Conservation (phyloP, 2,797 vertebrate genomes). For the Arnoldichthys spilopterus region DNA sequence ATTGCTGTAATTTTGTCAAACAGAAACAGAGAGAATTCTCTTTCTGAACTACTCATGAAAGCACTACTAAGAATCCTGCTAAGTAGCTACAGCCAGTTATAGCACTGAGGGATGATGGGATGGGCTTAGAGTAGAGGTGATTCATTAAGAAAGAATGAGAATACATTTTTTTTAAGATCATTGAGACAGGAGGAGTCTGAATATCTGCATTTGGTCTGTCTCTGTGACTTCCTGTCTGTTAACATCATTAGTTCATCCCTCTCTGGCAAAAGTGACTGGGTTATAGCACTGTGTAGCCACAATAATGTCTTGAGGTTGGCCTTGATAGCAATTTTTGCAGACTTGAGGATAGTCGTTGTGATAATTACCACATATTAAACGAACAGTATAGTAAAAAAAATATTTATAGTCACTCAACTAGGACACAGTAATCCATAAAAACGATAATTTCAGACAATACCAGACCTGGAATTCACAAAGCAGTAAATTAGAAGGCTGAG, state of each 20-base stretch:
- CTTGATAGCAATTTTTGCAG: background rate
- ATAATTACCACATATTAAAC: background rate
- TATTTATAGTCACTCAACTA: too few species aligned
- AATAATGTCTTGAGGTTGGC: background rate
- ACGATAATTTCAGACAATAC: too few species aligned
- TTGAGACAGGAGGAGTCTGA: slow-evolving; percentile 16
- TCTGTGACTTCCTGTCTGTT: slow-evolving; percentile 54
- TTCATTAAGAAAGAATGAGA: slow-evolving; percentile 21
- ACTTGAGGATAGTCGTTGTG: background rate
- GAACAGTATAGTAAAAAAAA: too few species aligned
- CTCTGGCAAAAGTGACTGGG: slow-evolving; percentile 15
- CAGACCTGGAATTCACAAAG: too few species aligned
- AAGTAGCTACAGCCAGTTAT: background rate
- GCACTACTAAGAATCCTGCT: background rate
- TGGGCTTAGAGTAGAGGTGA: slow-evolving; percentile 16
- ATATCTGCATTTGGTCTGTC: slow-evolving; percentile 37
- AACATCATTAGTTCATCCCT: slow-evolving; percentile 48
- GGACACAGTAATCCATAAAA: too few species aligned
- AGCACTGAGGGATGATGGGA: slow-evolving; percentile 13
- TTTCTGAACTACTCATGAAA: background rate
- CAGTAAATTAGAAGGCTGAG: too few species aligned
- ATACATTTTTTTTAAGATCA: slow-evolving; percentile 24
- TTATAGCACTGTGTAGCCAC: slow-evolving; percentile 12
- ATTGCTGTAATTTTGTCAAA: too few species aligned
- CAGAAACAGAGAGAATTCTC: too few species aligned